Evolutionary conservation across 2,888 invertebrate genomes (phyloP).

Genomic region (Callinectes sapidus): DNA sequence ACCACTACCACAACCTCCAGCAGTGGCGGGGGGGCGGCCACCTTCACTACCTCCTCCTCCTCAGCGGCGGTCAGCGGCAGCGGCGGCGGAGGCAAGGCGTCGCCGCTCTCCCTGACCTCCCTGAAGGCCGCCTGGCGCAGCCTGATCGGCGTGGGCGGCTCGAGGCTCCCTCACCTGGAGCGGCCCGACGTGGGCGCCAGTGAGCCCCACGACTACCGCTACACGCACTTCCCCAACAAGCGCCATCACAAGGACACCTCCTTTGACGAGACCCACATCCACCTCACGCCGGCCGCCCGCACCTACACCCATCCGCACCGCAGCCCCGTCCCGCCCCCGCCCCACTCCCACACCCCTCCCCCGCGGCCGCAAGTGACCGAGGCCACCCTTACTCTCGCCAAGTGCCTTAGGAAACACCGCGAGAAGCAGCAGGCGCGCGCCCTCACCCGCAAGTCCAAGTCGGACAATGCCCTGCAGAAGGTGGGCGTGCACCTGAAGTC

Average conservation of each 20-base stretch:
- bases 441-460: slow-evolving; percentile 71
- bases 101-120: slow-evolving; percentile 67
- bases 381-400: slow-evolving; percentile 66
- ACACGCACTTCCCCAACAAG: slow-evolving; percentile 70
- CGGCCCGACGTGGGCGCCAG: slow-evolving; percentile 55
- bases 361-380: slow-evolving; percentile 52
- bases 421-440: slow-evolving; percentile 69
- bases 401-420: slow-evolving; percentile 71
- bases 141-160: slow-evolving; percentile 64
- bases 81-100: slow-evolving; percentile 60
- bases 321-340: slow-evolving; percentile 66
- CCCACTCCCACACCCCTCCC: slow-evolving; percentile 53
- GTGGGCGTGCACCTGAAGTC: slow-evolving; percentile 69
- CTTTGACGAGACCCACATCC: slow-evolving; percentile 70
- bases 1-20: slow-evolving; percentile 28
- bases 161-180: slow-evolving; percentile 72
- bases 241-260: slow-evolving; percentile 54
- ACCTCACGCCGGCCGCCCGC: slow-evolving; percentile 70
- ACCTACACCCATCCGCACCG: slow-evolving; percentile 67
- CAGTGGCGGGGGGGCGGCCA: slow-evolving; percentile 27
- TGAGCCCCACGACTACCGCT: slow-evolving; percentile 70
- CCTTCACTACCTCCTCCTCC: slow-evolving; percentile 38
- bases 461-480: slow-evolving; percentile 73
- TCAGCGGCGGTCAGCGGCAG: slow-evolving; percentile 47
- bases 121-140: slow-evolving; percentile 72